A percentile compares a stretch with the other conserved stretches of the same genome.
Evolutionary conservation across 2,113 vertebrate genomes (phyloP).

Genomic region (Zeus faber): DNA sequence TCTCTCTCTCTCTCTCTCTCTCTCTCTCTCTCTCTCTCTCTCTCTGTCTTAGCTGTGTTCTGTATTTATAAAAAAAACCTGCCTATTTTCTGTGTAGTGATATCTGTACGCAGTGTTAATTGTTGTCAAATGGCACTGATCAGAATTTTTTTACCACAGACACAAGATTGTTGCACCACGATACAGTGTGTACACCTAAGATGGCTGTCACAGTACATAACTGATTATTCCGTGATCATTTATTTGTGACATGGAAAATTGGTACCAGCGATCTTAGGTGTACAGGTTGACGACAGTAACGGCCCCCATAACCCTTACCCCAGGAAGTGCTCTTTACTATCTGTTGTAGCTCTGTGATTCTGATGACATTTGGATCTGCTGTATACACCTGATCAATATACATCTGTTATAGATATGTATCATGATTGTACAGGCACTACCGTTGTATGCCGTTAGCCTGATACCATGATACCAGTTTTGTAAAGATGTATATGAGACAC

Average conservation of each 20-base stretch:
- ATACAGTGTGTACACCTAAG: slow-evolving; percentile 13
- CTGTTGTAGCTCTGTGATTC: slow-evolving; percentile 29
- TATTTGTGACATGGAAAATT: too few relatives aligned
- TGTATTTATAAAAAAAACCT: slow-evolving; percentile 37
- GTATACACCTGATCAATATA: slow-evolving; percentile 45
- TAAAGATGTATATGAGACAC: slow-evolving; percentile 46
- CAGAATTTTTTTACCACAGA: slow-evolving; percentile 1
- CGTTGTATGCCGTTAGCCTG: slow-evolving; percentile 52
- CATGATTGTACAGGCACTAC: slow-evolving; percentile 68
- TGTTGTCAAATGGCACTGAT: slow-evolving; percentile 23
- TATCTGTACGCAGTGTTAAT: slow-evolving; percentile 21
- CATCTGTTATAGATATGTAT: slow-evolving; percentile 56
- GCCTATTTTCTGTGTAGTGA: slow-evolving; percentile 41
- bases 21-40: too few relatives aligned
- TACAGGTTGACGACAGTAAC: too few relatives aligned
- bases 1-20: too few relatives aligned
- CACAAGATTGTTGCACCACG: neutral
- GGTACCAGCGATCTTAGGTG: too few relatives aligned
- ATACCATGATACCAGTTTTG: slow-evolving; percentile 48
- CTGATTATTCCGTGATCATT: too few relatives aligned
- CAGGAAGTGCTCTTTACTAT: slow-evolving; percentile 46
- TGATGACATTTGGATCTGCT: slow-evolving; percentile 24
- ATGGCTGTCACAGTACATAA: neutral
- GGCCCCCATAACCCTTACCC: too few relatives aligned
- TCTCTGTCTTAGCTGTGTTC: slow-evolving; percentile 34